A percentile compares a stretch with the other conserved stretches of the same genome.
Conservation (phyloP, 2,113 vertebrate genomes). For the Scomber colias region DNA sequence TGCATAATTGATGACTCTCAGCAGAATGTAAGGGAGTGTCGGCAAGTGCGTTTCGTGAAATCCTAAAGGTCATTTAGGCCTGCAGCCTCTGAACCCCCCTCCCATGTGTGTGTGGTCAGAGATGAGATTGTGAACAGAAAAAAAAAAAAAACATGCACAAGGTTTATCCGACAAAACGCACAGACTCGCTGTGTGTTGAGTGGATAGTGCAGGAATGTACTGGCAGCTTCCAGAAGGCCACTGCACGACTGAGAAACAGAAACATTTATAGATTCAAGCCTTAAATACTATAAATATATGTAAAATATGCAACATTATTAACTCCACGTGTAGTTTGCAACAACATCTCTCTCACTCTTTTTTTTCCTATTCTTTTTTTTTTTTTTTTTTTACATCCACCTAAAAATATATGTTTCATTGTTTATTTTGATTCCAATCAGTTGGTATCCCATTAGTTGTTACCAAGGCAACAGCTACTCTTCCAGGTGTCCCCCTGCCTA, state of each 20-base stretch:
- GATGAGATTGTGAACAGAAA: constrained; percentile 30
- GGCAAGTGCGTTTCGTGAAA: constrained; percentile 67
- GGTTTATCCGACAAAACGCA: constrained; percentile 39
- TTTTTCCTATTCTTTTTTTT: too few relatives aligned
- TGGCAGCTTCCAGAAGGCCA: constrained; percentile 7
- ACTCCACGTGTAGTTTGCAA: not conserved
- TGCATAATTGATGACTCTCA: constrained; percentile 89
- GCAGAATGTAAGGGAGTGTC: constrained; percentile 85
- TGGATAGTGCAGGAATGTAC: constrained; percentile 30
- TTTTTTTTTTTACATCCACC: not conserved
- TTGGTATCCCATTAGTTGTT: too few relatives aligned
- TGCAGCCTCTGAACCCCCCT: constrained; percentile 31
- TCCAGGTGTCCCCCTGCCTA: too few relatives aligned
- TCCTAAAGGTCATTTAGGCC: constrained; percentile 76
- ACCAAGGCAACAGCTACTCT: too few relatives aligned
- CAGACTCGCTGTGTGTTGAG: constrained; percentile 20
- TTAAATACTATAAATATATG: too few relatives aligned
- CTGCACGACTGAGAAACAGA: not conserved
- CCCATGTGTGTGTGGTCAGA: not conserved
- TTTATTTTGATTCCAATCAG: too few relatives aligned
- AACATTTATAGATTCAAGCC: too few relatives aligned
- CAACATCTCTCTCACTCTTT: not conserved
- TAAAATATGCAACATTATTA: not conserved
- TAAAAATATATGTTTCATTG: not conserved
- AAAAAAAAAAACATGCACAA: constrained; percentile 36